Conservation (phyloP, 2,797 vertebrate genomes). For the Lemur catta region DNA sequence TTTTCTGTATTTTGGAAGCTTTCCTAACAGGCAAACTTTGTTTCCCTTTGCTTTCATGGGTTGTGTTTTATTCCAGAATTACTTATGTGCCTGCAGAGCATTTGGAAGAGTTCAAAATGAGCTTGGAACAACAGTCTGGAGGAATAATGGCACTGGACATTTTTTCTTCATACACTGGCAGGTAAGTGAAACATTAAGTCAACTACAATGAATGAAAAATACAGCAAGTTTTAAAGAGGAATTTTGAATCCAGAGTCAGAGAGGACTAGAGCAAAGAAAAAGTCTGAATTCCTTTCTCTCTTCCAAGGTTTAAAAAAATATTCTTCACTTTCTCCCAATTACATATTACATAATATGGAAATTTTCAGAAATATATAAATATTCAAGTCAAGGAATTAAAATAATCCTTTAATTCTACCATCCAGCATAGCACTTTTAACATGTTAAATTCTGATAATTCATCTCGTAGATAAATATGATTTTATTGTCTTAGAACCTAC, state of each 20-base stretch:
- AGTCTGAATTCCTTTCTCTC: neutral
- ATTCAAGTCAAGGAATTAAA: neutral
- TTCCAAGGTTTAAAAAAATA: neutral
- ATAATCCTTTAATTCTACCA: neutral
- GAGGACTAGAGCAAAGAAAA: neutral
- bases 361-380: neutral
- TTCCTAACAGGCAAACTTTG: neutral
- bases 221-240: neutral
- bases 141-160: constrained; percentile 79
- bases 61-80: constrained; percentile 88
- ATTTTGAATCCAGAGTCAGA: neutral
- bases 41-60: constrained; percentile 52
- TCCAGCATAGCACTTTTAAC: neutral
- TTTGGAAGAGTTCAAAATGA: constrained; percentile 92
- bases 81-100: constrained; percentile 95
- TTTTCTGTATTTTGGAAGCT: neutral
- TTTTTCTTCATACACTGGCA: constrained; percentile 78
- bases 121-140: constrained; percentile 84
- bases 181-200: constrained; percentile 76
- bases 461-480: neutral
- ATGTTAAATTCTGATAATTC: neutral
- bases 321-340: neutral
- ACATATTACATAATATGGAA: neutral
- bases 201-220: neutral
- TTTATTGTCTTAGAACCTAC: neutral